A percentile compares a stretch with the other conserved stretches of the same genome.
These are phyloP conservation scores for Enhydra lutris DNA, from an alignment of 2,113 vertebrate species.

Conservation along the genomic window DNA sequence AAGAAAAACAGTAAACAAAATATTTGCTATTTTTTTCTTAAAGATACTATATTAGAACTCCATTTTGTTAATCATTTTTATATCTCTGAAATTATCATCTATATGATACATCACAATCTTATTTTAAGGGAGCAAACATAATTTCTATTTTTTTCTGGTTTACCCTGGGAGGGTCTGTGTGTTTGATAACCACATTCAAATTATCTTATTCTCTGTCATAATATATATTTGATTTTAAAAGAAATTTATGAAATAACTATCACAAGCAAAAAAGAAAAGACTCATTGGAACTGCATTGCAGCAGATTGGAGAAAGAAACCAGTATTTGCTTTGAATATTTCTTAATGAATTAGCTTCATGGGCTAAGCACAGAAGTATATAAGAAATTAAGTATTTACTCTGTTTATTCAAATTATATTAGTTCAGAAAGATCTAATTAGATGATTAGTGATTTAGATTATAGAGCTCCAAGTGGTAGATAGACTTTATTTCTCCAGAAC, in stretches of 20 bases:
- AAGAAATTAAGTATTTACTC: conserved; percentile 14
- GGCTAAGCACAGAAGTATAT: neutral
- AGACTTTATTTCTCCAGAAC: conserved; percentile 48
- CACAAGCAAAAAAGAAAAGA: neutral
- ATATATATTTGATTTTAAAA: neutral
- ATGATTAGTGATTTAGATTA: conserved; percentile 54
- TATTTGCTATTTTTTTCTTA: neutral
- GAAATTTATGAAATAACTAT: neutral
- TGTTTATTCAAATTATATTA: conserved; percentile 56
- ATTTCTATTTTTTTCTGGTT: neutral
- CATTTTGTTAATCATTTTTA: neutral
- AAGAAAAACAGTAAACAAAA: neutral
- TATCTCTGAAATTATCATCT: neutral
- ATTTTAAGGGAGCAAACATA: neutral
- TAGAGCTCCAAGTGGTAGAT: conserved; percentile 41
- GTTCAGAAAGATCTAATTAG: conserved; percentile 60
- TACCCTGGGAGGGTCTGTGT: neutral
- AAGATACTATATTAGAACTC: neutral
- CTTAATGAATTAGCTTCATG: neutral
- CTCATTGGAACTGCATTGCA: neutral
- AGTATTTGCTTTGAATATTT: neutral
- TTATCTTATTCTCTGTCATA: neutral
- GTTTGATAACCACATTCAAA: neutral
- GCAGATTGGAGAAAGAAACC: neutral
- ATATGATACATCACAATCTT: neutral